These are phyloP conservation scores for Apodemus agrarius DNA, from an alignment of 2,797 vertebrate species.

Conservation along the genomic window DNA sequence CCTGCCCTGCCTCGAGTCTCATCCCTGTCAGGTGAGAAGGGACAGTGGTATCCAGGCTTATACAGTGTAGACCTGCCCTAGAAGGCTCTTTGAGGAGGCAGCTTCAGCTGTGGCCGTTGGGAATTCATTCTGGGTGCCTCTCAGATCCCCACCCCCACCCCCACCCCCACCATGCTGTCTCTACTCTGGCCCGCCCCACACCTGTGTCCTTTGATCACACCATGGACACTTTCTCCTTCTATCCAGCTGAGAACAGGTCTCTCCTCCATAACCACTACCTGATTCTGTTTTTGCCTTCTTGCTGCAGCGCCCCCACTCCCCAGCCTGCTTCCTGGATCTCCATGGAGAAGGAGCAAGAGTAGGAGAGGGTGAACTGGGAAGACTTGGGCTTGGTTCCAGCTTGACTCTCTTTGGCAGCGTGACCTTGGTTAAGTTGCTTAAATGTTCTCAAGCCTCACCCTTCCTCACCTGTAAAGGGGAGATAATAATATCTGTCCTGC, in stretches of 20 bases:
- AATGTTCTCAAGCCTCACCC: not conserved
- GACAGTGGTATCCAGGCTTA: not conserved
- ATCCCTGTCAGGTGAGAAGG: not conserved
- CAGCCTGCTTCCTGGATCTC: not conserved
- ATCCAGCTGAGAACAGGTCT: not conserved
- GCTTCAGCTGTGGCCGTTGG: not conserved
- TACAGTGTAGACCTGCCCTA: not conserved
- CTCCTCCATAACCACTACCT: not conserved
- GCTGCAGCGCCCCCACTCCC: rapidly evolving
- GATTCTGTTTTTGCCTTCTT: not conserved
- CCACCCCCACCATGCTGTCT: rapidly evolving
- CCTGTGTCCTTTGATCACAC: not conserved
- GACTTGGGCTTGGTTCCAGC: not conserved
- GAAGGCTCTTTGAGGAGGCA: not conserved
- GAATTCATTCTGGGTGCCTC: not conserved
- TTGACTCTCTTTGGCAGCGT: not conserved
- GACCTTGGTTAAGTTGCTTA: not conserved
- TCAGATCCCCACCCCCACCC: not conserved
- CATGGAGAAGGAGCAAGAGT: not conserved
- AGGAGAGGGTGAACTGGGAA: not conserved
- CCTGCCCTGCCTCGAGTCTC: not conserved
- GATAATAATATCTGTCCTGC: not conserved
- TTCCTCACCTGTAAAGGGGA: conserved; percentile 11
- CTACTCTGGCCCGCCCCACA: rapidly evolving
- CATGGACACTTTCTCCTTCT: not conserved